Conservation (phyloP, 2,113 vertebrate genomes). For the Phylloscopus whistleri region DNA sequence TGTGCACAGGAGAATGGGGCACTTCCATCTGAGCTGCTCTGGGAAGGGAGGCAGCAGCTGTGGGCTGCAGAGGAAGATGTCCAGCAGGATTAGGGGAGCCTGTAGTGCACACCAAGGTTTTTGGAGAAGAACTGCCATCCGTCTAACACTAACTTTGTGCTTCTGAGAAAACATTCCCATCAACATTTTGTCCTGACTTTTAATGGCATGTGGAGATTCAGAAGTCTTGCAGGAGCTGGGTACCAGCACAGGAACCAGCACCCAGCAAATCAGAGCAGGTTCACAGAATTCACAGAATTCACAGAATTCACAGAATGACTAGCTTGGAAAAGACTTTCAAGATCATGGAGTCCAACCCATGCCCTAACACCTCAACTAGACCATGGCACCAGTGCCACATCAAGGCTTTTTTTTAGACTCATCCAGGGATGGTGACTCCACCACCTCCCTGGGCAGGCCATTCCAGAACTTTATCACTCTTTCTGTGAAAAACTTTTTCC, state of each 20-base stretch:
- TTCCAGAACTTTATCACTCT: too few species aligned
- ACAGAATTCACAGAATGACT: too few species aligned
- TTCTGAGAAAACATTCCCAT: neutral
- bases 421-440: too few species aligned
- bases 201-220: neutral
- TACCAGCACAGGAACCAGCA: neutral
- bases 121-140: neutral
- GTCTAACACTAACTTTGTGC: fast-evolving
- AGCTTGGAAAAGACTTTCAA: neutral
- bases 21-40: neutral
- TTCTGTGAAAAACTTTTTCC: too few species aligned
- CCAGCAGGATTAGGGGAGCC: neutral
- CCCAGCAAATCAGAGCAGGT: neutral
- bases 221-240: neutral
- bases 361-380: too few species aligned
- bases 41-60: neutral
- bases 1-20: neutral
- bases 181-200: neutral
- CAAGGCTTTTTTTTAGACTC: too few species aligned
- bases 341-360: neutral
- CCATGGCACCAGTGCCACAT: too few species aligned
- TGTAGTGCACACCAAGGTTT: neutral
- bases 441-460: too few species aligned
- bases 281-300: neutral
- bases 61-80: neutral